These are phyloP conservation scores for Macroramphosus scolopax DNA, from an alignment of 2,797 vertebrate species.

Conservation along the genomic window DNA sequence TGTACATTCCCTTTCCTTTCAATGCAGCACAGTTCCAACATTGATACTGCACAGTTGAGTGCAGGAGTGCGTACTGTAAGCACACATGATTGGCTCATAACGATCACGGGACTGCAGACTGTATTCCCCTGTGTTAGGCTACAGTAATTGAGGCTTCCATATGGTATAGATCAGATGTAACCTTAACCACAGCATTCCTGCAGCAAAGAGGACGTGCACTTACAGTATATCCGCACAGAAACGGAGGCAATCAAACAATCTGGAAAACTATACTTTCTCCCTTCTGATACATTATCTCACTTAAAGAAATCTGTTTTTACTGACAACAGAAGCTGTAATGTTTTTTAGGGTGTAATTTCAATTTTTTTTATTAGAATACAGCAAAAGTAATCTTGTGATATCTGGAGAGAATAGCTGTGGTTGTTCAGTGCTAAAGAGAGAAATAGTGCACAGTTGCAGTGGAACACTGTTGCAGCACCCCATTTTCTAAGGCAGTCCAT, in stretches of 20 bases:
- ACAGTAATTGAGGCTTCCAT: constrained; percentile 80
- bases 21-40: constrained; percentile 65
- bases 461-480: neutral
- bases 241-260: constrained; percentile 48
- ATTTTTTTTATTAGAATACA: neutral
- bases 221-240: constrained; percentile 36
- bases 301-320: neutral
- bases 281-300: neutral
- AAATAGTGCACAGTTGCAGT: neutral
- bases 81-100: constrained; percentile 67
- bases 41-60: constrained; percentile 66
- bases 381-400: neutral
- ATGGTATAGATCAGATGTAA: constrained; percentile 83
- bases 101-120: constrained; percentile 75
- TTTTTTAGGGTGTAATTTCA: constrained; percentile 4
- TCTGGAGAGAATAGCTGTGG: constrained; percentile 5
- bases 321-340: neutral
- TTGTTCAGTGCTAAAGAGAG: neutral
- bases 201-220: constrained; percentile 52
- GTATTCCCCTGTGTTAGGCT: constrained; percentile 72
- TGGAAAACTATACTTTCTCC: constrained; percentile 5
- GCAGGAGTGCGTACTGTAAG: constrained; percentile 58
- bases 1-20: constrained; percentile 30
- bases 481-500: neutral
- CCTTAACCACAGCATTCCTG: constrained; percentile 77